Conservation (phyloP, 2,797 vertebrate genomes). For the Rhadinocentrus ornatus region DNA sequence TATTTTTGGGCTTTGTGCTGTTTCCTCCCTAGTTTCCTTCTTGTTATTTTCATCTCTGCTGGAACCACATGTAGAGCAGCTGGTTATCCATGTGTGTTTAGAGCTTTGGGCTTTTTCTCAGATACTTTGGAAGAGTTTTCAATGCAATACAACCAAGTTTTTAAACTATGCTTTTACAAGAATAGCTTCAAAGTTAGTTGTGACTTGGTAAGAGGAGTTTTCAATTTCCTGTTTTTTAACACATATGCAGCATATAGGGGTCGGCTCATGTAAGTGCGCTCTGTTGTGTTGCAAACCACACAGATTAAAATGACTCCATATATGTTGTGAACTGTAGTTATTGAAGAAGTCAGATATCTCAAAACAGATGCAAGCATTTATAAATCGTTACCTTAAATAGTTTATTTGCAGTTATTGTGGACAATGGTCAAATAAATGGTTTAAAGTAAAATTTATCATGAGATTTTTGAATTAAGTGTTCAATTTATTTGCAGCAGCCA, state of each 20-base stretch:
- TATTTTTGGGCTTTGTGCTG: slow-evolving; percentile 10
- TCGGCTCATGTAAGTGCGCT: neutral
- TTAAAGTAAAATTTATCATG: neutral
- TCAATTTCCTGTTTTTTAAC: slow-evolving; percentile 11
- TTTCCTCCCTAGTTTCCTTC: slow-evolving; percentile 19
- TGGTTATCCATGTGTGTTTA: slow-evolving; percentile 27
- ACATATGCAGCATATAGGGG: neutral
- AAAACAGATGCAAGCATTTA: neutral
- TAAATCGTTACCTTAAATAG: neutral
- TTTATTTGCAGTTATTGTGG: neutral
- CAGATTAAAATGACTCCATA: neutral
- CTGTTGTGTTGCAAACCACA: neutral
- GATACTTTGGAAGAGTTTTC: slow-evolving; percentile 20
- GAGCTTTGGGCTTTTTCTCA: neutral
- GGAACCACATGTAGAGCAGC: slow-evolving; percentile 62
- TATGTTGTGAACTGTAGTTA: neutral
- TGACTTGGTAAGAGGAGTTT: slow-evolving; percentile 14
- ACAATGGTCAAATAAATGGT: neutral
- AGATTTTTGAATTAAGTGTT: slow-evolving; percentile 3
- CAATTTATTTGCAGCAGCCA: neutral
- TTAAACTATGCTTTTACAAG: slow-evolving; percentile 20
- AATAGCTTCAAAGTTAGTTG: slow-evolving; percentile 13
- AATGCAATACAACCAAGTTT: slow-evolving; percentile 23
- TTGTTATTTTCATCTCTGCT: slow-evolving; percentile 6
- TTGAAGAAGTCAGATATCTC: neutral